Conservation (phyloP, 2,797 vertebrate genomes). For the Adrianichthys oophorus region DNA sequence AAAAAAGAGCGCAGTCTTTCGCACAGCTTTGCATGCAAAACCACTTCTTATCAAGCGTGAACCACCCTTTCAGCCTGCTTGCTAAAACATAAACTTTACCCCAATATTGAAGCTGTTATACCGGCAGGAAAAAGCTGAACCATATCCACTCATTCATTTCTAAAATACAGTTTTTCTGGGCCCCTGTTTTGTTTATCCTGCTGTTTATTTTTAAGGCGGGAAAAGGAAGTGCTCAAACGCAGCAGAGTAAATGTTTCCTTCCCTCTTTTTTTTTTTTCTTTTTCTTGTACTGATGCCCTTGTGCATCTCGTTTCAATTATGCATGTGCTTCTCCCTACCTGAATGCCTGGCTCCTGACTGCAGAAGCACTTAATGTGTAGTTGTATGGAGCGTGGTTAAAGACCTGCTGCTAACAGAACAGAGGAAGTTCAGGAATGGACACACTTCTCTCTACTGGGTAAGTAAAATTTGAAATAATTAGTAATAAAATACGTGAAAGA, state of each 20-base stretch:
- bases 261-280: not conserved
- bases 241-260: not conserved
- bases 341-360: constrained; percentile 65
- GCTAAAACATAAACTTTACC: constrained; percentile 2
- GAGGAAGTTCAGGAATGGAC: constrained; percentile 34
- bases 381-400: constrained; percentile 32
- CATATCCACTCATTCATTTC: constrained; percentile 63
- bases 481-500: constrained; percentile 12
- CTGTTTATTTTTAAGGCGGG: constrained; percentile 63
- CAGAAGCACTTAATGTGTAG: constrained; percentile 56
- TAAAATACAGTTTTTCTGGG: constrained; percentile 53
- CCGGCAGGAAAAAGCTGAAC: constrained; percentile 44
- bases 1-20: too few relatives aligned
- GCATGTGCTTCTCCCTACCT: constrained; percentile 67
- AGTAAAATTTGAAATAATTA: constrained; percentile 1
- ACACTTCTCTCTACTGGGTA: constrained; percentile 13
- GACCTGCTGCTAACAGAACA: constrained; percentile 38
- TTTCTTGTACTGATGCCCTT: constrained; percentile 45
- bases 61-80: constrained; percentile 19
- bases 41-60: too few relatives aligned
- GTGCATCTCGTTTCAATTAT: constrained; percentile 68
- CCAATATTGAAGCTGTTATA: constrained; percentile 23
- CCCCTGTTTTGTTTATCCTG: constrained; percentile 55
- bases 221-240: constrained; percentile 37
- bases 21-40: too few relatives aligned